Percentiles rank a stretch among this genome's conserved stretches.
phyloP scores from a whole-genome alignment of 1,140 invertebrate species.

The Calephelis nemesis region DNA sequence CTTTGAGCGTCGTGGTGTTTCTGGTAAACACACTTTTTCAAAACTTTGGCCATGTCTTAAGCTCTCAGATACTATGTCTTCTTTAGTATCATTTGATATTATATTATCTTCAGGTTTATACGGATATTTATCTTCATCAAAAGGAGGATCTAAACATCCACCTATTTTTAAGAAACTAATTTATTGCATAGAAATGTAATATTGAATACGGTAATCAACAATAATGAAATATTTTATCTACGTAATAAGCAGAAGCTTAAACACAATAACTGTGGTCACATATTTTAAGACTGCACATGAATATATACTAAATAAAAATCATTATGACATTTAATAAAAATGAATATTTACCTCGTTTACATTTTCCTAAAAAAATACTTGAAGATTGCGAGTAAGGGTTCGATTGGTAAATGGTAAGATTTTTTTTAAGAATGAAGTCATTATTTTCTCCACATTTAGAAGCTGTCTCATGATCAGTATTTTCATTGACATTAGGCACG shows the following conservation, averaged over 20 bases:
- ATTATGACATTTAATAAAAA: not conserved
- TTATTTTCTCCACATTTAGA: not conserved
- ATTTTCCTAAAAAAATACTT: slow-evolving; percentile 53
- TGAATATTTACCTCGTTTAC: slow-evolving; percentile 56
- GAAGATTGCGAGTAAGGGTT: slow-evolving; percentile 26
- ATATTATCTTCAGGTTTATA: slow-evolving; percentile 34
- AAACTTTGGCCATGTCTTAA: slow-evolving; percentile 3
- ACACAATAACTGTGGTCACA: no score
- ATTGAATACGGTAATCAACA: not conserved
- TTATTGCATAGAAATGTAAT: slow-evolving; percentile 7
- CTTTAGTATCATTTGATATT: not conserved
- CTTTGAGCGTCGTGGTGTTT: not conserved
- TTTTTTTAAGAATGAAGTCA: not conserved
- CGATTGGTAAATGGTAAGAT: not conserved
- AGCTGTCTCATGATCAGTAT: slow-evolving; percentile 14
- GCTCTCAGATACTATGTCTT: not conserved
- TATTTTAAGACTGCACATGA: not conserved
- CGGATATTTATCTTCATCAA: slow-evolving; percentile 59
- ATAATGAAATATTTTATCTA: no score
- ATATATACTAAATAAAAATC: not conserved
- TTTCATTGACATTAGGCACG: slow-evolving; percentile 27
- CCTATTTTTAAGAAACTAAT: slow-evolving; percentile 36
- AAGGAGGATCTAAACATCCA: slow-evolving; percentile 66
- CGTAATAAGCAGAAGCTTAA: no score
- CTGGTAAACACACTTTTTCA: not conserved